Base-by-base conservation (phyloP, 2,888 invertebrate species). In the Leptopilina syphax region DNA sequence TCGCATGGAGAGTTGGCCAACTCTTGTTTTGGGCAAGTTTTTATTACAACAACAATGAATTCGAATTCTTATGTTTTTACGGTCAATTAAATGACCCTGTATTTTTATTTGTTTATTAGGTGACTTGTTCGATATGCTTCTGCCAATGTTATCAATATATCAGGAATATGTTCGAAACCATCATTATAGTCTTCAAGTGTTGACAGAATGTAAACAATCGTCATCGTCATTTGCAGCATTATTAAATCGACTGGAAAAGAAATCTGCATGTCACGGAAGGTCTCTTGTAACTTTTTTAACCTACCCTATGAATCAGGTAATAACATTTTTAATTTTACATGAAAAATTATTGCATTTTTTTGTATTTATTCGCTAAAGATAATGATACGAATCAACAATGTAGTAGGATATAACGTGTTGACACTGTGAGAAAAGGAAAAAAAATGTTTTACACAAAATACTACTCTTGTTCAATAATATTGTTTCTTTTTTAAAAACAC, bases 111-210 rank as follows among this genome's bases (percentile, higher is more conserved):
- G 24, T 79, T 65, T 68, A 47, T 84, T 93, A 97, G 97, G 97
- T 90, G 98, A 98, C 92, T 94, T 98, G 90, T 98, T 98, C 93
- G 97, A 98, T 92, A 98, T 98, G 97, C 93, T 98, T 88, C 94
- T 98, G 84, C 98, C 98, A 77, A 98, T 98, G 98, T 93, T 98
- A 92, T 96, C 96, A 87, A 98, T 98, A 90, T 98, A 98, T 93
- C 98, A 98, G 93, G 98, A 98, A 93, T 98, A 98, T 92, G 98
- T 98, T 77, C 93, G 98, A 81, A 98, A 98, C 92, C 98, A 98
- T 91, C 98, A 98, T 92, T 98, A 97, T 93, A 97, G 97, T 84
- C 94, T 98, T 79, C 98, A 98, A 93, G 96, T 97, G 44, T 94
- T 98, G 83, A 97, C 98, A 0, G 98, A 98, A 92, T 98, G 98